phyloP scores from a whole-genome alignment of 2,113 vertebrate species.

The Plectropomus leopardus region DNA sequence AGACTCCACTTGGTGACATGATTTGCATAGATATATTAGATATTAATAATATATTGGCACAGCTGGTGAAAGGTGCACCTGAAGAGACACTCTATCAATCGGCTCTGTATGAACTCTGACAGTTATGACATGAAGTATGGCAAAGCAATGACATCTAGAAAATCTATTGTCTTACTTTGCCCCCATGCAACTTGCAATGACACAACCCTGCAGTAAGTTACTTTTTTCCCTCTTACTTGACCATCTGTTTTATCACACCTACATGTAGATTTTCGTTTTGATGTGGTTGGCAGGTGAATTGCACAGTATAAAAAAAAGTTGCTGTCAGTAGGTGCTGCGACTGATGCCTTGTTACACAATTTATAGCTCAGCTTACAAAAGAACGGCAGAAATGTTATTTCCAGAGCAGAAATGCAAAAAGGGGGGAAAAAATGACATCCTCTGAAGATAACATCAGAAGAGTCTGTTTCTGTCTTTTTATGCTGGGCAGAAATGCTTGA shows the following conservation, averaged over 20 bases:
- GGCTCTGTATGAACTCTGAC: neutral
- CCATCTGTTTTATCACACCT: neutral
- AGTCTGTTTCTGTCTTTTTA: neutral
- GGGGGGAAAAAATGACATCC: neutral
- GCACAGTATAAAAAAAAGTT: too few species aligned
- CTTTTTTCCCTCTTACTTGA: too few species aligned
- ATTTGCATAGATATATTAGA: conserved; percentile 17
- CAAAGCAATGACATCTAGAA: neutral
- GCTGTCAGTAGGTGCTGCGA: neutral
- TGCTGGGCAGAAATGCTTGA: neutral
- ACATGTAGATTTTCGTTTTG: neutral
- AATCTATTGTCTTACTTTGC: neutral
- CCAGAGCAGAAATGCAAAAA: neutral
- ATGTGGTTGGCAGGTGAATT: neutral
- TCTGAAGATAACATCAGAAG: neutral
- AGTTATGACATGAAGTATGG: neutral
- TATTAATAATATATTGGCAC: conserved; percentile 10
- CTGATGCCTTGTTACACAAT: neutral
- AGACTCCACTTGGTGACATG: neutral
- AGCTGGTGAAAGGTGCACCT: neutral
- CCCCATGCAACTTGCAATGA: neutral
- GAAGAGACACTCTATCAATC: neutral
- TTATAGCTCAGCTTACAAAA: neutral
- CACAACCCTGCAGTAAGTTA: neutral
- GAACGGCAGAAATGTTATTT: neutral